Conservation (phyloP, 2,888 invertebrate species). For the Pachliopta kotzebuea region DNA sequence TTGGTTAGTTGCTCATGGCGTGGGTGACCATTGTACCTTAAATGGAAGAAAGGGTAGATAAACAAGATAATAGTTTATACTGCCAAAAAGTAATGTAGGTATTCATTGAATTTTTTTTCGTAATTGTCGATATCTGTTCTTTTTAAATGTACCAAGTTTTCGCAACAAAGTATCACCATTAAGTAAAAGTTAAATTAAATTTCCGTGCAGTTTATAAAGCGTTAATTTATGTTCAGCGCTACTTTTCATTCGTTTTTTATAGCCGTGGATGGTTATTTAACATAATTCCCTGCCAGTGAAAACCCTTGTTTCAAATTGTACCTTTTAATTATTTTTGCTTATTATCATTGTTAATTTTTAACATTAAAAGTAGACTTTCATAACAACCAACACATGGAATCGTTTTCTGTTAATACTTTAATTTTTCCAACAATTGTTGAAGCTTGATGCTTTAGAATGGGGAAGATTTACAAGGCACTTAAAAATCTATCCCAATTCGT, state of each 20-base stretch:
- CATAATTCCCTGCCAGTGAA: conserved; percentile 13
- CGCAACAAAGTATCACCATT: not conserved
- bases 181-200: not conserved
- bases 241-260: conserved; percentile 10
- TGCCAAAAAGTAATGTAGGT: too few species aligned
- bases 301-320: not conserved
- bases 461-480: not conserved
- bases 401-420: too few species aligned
- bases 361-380: not conserved
- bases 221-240: conserved; percentile 13
- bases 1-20: too few species aligned
- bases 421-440: not conserved
- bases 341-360: conserved; percentile 1
- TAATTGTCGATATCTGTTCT: too few species aligned
- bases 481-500: not conserved
- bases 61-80: too few species aligned
- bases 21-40: too few species aligned
- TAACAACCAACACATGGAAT: too few species aligned
- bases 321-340: not conserved
- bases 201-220: conserved; percentile 9
- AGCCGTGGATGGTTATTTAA: conserved; percentile 12
- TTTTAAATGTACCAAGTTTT: not conserved
- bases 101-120: too few species aligned
- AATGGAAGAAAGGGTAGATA: too few species aligned
- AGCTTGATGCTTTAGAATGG: not conserved